A percentile compares a stretch with the other conserved stretches of the same genome.
Evolutionary conservation across 2,888 invertebrate genomes (phyloP).

Genomic region (Serrognathus titanus): DNA sequence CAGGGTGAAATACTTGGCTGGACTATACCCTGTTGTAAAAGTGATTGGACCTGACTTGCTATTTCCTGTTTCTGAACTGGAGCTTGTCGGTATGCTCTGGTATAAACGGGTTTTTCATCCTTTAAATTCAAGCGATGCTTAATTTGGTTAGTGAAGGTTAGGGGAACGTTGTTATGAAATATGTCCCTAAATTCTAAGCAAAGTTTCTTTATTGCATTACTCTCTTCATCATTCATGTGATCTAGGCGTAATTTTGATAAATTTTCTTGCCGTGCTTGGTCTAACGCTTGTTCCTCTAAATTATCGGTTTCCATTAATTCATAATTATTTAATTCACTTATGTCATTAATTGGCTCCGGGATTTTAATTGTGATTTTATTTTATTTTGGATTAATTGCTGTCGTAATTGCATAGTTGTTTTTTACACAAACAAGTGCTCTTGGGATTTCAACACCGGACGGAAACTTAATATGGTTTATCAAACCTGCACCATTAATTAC

Average conservation of each 20-base stretch:
- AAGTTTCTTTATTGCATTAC: constrained; percentile 1
- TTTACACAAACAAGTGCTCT: no score
- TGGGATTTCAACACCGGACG: no score
- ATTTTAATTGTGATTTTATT: no score
- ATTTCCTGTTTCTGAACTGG: constrained; percentile 28
- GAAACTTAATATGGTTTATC: no score
- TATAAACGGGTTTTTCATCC: constrained; percentile 20
- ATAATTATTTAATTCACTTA: neutral
- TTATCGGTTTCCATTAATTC: neutral
- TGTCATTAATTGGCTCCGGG: no score
- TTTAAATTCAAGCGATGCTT: constrained; percentile 23
- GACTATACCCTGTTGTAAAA: constrained; percentile 22
- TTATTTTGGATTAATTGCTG: no score
- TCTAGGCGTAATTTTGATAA: constrained; percentile 1
- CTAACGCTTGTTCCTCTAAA: no score
- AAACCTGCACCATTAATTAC: no score
- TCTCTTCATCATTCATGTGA: constrained; percentile 9
- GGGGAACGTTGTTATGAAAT: constrained; percentile 15
- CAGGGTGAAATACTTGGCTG: constrained; percentile 17
- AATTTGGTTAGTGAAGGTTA: constrained; percentile 21
- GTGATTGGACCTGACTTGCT: constrained; percentile 16
- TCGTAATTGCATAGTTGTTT: no score
- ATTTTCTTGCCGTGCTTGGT: neutral
- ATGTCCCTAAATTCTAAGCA: constrained; percentile 18
- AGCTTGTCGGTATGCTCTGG: constrained; percentile 29